Evolutionary conservation across 2,113 vertebrate species (phyloP).

Genomic region (Brachypodius melanocephalos): DNA sequence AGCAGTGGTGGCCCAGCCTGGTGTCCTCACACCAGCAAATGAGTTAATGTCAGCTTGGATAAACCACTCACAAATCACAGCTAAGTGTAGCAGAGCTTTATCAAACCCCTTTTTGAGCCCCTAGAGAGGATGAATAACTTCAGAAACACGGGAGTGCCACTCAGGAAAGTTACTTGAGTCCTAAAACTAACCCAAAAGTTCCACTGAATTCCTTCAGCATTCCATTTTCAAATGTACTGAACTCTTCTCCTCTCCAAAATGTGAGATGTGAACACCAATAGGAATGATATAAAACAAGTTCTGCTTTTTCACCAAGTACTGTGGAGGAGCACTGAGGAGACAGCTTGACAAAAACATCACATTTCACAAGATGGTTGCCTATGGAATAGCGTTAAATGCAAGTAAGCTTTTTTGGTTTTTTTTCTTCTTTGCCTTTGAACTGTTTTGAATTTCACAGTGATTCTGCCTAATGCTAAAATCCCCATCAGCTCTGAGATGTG

Average conservation of each 20-base stretch:
- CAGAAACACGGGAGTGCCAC: not conserved
- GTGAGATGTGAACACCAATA: not conserved
- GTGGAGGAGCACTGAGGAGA: slow-evolving; percentile 69
- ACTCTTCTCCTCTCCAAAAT: not conserved
- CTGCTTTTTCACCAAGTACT: slow-evolving; percentile 68
- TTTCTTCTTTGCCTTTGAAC: slow-evolving; percentile 11
- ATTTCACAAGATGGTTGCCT: slow-evolving; percentile 80
- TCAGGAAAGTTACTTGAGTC: not conserved
- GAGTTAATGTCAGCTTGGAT: not conserved
- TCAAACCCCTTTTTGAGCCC: not conserved
- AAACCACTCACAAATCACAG: not conserved
- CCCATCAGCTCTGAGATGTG: not conserved
- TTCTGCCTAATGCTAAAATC: slow-evolving; percentile 14
- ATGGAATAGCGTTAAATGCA: slow-evolving; percentile 75
- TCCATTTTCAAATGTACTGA: not conserved
- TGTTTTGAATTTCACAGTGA: slow-evolving; percentile 1
- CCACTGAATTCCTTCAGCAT: not conserved
- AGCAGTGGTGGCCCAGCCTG: not conserved
- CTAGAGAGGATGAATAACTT: not conserved
- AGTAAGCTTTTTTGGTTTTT: slow-evolving; percentile 63
- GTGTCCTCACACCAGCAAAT: not conserved
- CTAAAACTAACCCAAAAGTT: not conserved
- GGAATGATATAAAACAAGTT: slow-evolving; percentile 33
- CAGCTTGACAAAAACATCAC: slow-evolving; percentile 78
- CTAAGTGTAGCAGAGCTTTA: not conserved